These are phyloP conservation scores for Phalacrocorax brasilianus DNA, from an alignment of 2,113 vertebrate genomes.

Conservation along the genomic window DNA sequence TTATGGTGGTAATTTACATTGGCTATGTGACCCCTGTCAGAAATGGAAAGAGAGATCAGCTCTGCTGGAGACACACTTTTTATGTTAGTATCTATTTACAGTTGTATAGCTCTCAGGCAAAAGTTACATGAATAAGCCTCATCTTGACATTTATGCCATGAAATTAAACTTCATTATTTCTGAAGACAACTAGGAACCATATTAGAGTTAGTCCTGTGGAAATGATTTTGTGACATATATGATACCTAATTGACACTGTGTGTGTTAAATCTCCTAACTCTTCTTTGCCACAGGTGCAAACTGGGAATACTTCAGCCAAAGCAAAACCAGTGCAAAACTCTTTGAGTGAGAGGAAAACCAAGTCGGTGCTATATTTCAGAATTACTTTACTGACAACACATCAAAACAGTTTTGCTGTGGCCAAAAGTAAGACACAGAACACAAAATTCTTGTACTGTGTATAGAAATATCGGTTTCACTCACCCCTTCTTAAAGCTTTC, in stretches of 20 bases:
- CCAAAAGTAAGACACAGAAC: neutral
- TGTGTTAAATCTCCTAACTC: neutral
- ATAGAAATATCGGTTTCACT: neutral
- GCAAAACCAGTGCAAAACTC: neutral
- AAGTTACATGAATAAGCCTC: neutral
- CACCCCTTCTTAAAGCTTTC: constrained; percentile 9
- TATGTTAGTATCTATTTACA: constrained; percentile 51
- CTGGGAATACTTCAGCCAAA: neutral
- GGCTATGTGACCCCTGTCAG: constrained; percentile 60
- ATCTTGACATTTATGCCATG: neutral
- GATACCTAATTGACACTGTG: rapidly evolving
- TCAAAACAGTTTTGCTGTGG: neutral
- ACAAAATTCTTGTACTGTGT: neutral
- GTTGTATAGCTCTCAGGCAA: neutral
- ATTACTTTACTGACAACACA: neutral
- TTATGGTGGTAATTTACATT: constrained; percentile 63
- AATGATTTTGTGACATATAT: neutral
- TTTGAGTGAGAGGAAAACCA: neutral
- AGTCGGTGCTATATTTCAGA: neutral
- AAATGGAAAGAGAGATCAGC: constrained; percentile 52
- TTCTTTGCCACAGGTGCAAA: constrained; percentile 5
- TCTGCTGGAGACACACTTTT: constrained; percentile 59
- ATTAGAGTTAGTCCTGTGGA: neutral
- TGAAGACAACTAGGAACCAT: neutral
- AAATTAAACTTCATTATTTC: neutral